phyloP scores from a whole-genome alignment of 2,888 invertebrate genomes.

The Daptonema setosum region DNA sequence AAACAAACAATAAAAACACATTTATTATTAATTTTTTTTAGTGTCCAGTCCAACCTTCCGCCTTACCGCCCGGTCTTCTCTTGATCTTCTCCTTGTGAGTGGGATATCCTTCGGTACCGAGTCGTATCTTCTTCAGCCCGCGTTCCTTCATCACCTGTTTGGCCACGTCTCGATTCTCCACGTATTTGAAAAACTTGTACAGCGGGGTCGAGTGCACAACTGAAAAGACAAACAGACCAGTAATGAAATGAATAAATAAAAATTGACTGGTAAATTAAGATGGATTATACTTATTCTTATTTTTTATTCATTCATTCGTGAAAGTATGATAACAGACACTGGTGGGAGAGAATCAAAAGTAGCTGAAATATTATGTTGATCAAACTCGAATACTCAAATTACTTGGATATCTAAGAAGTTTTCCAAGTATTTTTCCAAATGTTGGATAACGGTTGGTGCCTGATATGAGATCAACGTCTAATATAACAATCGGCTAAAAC shows the following conservation, averaged over 20 bases:
- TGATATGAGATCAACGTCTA: not conserved
- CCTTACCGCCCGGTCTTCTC: slow-evolving; percentile 71
- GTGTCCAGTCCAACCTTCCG: slow-evolving; percentile 43
- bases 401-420: no score
- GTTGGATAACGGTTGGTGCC: no score
- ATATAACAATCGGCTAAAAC: not conserved
- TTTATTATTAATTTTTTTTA: no score
- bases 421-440: no score
- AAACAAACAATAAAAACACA: no score
- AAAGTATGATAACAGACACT: no score
- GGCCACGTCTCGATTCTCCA: slow-evolving; percentile 94
- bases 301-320: no score
- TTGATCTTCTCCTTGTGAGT: slow-evolving; percentile 97
- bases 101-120: slow-evolving; percentile 93
- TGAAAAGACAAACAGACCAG: slow-evolving; percentile 26
- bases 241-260: not conserved
- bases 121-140: slow-evolving; percentile 86
- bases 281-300: no score
- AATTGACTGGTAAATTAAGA: no score
- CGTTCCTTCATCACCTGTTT: slow-evolving; percentile 96
- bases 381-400: no score
- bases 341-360: no score
- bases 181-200: slow-evolving; percentile 96
- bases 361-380: no score
- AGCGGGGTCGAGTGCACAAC: slow-evolving; percentile 79